These are phyloP conservation scores for Danio albolineatus DNA, from an alignment of 2,797 vertebrate genomes.

Conservation along the genomic window DNA sequence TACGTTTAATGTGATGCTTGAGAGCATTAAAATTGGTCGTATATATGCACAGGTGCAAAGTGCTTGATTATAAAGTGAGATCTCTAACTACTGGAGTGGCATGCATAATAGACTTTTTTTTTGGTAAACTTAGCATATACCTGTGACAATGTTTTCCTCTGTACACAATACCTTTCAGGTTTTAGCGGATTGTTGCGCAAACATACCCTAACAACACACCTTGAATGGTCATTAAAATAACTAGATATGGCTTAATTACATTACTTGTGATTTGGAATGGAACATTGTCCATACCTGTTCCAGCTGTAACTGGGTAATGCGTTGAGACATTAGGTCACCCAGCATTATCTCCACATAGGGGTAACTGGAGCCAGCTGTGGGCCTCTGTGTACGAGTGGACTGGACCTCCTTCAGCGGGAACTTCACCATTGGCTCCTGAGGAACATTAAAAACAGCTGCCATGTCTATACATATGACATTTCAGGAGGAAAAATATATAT, in stretches of 20 bases:
- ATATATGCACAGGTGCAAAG: too few species aligned
- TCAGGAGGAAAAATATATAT: neutral
- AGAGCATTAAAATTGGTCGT: too few species aligned
- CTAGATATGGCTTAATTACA: neutral
- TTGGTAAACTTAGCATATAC: too few species aligned
- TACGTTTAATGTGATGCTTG: too few species aligned
- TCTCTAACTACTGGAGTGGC: too few species aligned
- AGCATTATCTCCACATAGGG: conserved; percentile 93
- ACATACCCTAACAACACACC: neutral
- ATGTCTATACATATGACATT: neutral
- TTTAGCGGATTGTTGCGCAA: too few species aligned
- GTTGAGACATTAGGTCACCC: conserved; percentile 87
- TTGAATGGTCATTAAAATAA: conserved; percentile 11
- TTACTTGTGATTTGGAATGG: neutral
- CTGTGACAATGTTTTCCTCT: too few species aligned
- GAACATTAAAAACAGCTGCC: conserved; percentile 25
- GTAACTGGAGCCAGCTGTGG: conserved; percentile 88
- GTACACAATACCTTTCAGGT: too few species aligned
- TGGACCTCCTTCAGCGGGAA: conserved; percentile 93
- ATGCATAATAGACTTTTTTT: too few species aligned
- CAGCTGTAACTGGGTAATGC: conserved; percentile 91
- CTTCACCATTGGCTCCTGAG: conserved; percentile 86
- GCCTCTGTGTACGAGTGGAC: conserved; percentile 90
- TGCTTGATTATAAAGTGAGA: too few species aligned
- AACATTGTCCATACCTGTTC: conserved; percentile 85